Evolutionary conservation across 2,113 vertebrate species (phyloP).

Genomic region (Petrocephalus microphthalmus): DNA sequence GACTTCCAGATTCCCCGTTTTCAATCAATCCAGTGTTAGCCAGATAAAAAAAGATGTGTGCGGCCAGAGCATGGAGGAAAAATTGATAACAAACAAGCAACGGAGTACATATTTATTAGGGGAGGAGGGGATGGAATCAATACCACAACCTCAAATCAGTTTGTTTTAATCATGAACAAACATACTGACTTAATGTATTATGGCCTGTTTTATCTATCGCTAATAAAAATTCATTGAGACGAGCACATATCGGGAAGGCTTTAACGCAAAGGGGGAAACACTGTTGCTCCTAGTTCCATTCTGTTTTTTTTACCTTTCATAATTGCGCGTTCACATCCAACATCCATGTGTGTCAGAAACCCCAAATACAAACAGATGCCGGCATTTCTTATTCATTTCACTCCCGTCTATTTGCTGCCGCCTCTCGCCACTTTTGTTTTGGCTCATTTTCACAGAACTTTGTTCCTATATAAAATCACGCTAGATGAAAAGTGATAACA

Average conservation of each 20-base stretch:
- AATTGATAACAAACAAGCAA: slow-evolving; percentile 46
- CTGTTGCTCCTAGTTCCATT: slow-evolving; percentile 16
- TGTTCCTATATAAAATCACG: slow-evolving; percentile 69
- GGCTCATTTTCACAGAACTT: slow-evolving; percentile 62
- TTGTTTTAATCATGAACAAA: slow-evolving; percentile 62
- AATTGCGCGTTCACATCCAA: slow-evolving; percentile 29
- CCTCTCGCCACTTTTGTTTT: slow-evolving; percentile 65
- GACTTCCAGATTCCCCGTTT: slow-evolving; percentile 38
- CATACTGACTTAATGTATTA: slow-evolving; percentile 61
- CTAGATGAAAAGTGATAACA: slow-evolving; percentile 75
- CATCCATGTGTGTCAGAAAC: slow-evolving; percentile 56
- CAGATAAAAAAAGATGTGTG: slow-evolving; percentile 33
- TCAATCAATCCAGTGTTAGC: slow-evolving; percentile 37
- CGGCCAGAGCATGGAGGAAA: slow-evolving; percentile 20
- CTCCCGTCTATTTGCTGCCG: slow-evolving; percentile 67
- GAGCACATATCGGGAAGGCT: slow-evolving; percentile 46
- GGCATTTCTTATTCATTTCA: slow-evolving; percentile 57
- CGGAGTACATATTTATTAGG: slow-evolving; percentile 46
- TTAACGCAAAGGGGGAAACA: slow-evolving; percentile 51
- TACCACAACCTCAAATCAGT: slow-evolving; percentile 51
- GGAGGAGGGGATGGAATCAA: slow-evolving; percentile 47
- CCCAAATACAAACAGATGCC: slow-evolving; percentile 63
- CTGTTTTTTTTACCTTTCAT: slow-evolving; percentile 27
- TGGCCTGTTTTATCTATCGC: slow-evolving; percentile 54
- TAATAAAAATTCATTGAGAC: slow-evolving; percentile 69